Conservation (phyloP, 2,888 invertebrate species). For the Ceraclea dissimilis region DNA sequence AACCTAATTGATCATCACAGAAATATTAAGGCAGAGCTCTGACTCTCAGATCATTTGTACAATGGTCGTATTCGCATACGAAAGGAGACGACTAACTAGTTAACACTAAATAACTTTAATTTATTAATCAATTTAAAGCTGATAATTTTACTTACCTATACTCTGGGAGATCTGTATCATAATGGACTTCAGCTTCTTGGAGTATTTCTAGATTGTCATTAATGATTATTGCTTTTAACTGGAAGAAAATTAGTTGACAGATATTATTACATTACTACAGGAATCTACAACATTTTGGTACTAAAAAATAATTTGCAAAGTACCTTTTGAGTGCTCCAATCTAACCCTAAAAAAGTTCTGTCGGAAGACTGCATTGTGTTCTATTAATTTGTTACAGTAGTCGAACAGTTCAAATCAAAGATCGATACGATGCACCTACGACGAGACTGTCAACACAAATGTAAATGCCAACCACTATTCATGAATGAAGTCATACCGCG, state of each 20-base stretch:
- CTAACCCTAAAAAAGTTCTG: conserved; percentile 70
- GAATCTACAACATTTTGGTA: not conserved
- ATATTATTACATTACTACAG: not conserved
- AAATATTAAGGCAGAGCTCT: not conserved
- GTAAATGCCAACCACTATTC: too few relatives aligned
- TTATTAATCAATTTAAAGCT: too few relatives aligned
- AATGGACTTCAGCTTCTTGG: conserved; percentile 77
- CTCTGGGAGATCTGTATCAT: conserved; percentile 90
- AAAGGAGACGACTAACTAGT: not conserved
- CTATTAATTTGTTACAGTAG: too few relatives aligned
- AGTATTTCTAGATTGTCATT: conserved; percentile 64
- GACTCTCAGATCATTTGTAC: too few relatives aligned
- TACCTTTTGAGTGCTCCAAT: conserved; percentile 85
- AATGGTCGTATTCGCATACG: too few relatives aligned
- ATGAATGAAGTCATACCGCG: too few relatives aligned
- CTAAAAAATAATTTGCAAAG: not conserved
- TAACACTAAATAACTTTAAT: too few relatives aligned
- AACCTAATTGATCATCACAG: not conserved
- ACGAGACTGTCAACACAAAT: too few relatives aligned
- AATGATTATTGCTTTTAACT: conserved; percentile 87
- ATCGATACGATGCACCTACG: not conserved
- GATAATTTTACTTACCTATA: too few relatives aligned
- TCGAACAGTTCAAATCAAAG: not conserved
- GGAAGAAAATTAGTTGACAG: conserved; percentile 32
- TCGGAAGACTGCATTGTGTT: conserved; percentile 25